Base-by-base conservation (phyloP, 2,113 vertebrate species). In the Amphiprion ocellaris region DNA sequence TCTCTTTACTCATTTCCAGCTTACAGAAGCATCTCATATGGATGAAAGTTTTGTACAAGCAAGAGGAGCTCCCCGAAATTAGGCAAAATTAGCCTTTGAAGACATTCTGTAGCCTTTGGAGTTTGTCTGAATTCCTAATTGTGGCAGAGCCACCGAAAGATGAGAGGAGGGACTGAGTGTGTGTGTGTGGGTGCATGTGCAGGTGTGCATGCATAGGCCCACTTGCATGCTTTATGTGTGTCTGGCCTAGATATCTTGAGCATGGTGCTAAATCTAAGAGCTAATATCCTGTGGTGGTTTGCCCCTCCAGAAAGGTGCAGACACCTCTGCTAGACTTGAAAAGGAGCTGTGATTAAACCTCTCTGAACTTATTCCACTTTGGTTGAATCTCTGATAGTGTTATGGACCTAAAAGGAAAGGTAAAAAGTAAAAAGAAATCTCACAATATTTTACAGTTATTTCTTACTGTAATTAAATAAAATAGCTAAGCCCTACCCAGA, bases 71-170 rank as follows among this genome's bases (percentile, higher is more conserved):
- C 88, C 79, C 81, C 72, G 39, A 92, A 93, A 94, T 94, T 89
- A 92, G 80, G 74, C 68, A 74, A 82, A 90, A 92, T 90, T 91
- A 92, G 89, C 87, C 92, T 95, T 95, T 94, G 94, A 94, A 94
- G 91, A 90, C 86, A 79, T 74, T 64, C 69, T 60, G 44, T 85
- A 81, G 89, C 85, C 83, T 83, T 90, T 84, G 87, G 90, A 91
- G 87, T 87, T 72, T 15, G 61, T 63, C 82, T 81, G 85, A 88
- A 84, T 89, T 79, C 74, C 47, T 86, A 90, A 90, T 89, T 89
- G 83, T 79, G 77, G 83, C 50, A 47, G 81, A 83, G 74, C 58
- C 74, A 80, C 66, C 5, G 52, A 53, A 79, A 82, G 61, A 85
- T 88, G 55, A 89, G 75, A 78, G 63, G 61, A 49, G 62, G 26